These are phyloP conservation scores for Hylyphantes graminicola DNA, from an alignment of 1,140 invertebrate species.

Conservation along the genomic window DNA sequence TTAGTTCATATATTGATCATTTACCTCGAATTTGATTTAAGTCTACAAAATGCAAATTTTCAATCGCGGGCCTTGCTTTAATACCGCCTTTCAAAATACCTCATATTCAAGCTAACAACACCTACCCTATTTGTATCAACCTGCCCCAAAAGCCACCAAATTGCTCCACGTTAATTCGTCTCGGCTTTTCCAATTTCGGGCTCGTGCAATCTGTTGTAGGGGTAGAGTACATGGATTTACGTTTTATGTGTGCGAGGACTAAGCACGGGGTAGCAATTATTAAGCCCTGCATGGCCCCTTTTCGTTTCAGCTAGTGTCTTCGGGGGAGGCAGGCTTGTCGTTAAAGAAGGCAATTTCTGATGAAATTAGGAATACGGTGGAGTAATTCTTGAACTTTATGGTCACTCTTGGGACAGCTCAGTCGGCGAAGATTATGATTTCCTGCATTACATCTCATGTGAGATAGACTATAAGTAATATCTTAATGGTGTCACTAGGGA, in stretches of 20 bases:
- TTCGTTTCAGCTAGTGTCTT: conserved; percentile 21
- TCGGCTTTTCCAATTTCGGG: conserved; percentile 23
- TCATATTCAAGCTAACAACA: too few species aligned
- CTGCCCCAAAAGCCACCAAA: neutral
- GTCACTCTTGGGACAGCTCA: conserved; percentile 22
- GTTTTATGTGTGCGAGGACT: conserved; percentile 31
- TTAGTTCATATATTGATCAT: too few species aligned
- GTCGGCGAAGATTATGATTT: conserved; percentile 29
- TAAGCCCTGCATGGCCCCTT: conserved; percentile 12
- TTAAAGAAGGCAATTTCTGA: conserved; percentile 40
- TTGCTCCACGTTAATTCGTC: conserved; percentile 13
- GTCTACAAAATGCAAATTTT: too few species aligned
- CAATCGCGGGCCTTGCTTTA: too few species aligned
- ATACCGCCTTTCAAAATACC: too few species aligned
- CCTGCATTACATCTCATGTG: conserved; percentile 12
- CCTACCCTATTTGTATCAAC: too few species aligned
- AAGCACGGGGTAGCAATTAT: conserved; percentile 15
- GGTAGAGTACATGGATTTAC: conserved; percentile 5
- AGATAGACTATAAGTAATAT: conserved; percentile 12
- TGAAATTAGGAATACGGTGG: conserved; percentile 35
- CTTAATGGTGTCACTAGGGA: conserved; percentile 31
- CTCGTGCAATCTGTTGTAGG: conserved; percentile 14
- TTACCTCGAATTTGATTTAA: too few species aligned
- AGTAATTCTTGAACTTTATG: conserved; percentile 34
- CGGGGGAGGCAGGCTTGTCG: conserved; percentile 20